Base-by-base conservation (phyloP, 2,113 vertebrate species). In the Pteropus alecto region DNA sequence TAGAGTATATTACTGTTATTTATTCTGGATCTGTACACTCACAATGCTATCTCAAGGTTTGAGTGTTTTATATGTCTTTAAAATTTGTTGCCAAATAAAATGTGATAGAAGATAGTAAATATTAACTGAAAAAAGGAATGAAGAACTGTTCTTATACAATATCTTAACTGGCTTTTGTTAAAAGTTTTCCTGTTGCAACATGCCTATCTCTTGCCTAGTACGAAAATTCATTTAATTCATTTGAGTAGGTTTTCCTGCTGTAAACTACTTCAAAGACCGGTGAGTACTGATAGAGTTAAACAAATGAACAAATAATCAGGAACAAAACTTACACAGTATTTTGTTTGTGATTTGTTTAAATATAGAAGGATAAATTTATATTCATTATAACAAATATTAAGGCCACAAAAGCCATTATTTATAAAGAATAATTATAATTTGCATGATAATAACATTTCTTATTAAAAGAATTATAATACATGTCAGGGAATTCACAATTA, bases 111-210 rank as follows among this genome's bases (percentile, higher is more conserved):
- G 54, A 22, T 67, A 86, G 28, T 78, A 93, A 93, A 91, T 63
- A 91, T 56, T 93, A 93, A 89, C 51, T 77, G 78, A 74, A 97
- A 71, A 94, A 58, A 96, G 70, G 94, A 97, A 94, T 84, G 78
- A 94, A 68, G 58, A 86, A 76, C 21, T 87, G 7, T 70, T 73
- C 81, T 88, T 92, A 77, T 22, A 63, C 16, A 85, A 74, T 24
- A 54, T 90, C 87, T 96, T 94, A 94, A 92, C 92, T 93, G 91
- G 46, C 85, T 67, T 94, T 51, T 79, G 65, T 90, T 92, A 60
- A 77, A 95, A 82, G n/a, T 60, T 86, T 88, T 91, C 30, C 63
- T 84, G 22, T 78, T 94, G 82, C 14, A 71, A 74, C 83, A 48
- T 77, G 33, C 48, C 63, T 70, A 41, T 77, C 41, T 94, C 73